A percentile compares a stretch with the other conserved stretches of the same genome.
Evolutionary conservation across 2,113 vertebrate species (phyloP).

Genomic region (Dermatemys mawii): DNA sequence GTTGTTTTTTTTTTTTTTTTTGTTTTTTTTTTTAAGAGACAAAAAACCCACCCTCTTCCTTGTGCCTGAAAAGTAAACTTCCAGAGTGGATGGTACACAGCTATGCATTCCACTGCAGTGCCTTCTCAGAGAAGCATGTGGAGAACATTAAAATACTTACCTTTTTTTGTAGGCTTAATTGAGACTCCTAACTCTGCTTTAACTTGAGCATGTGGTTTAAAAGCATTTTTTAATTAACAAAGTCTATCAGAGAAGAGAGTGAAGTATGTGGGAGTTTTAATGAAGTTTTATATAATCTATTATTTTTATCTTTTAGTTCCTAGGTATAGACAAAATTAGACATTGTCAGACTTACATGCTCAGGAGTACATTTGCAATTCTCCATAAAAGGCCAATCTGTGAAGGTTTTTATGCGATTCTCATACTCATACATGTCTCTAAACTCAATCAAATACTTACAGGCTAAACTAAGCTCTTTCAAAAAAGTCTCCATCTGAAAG

Average conservation of each 20-base stretch:
- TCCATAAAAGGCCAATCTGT: conserved; percentile 83
- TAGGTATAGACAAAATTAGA: neutral
- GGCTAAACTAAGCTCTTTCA: neutral
- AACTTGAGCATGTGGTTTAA: neutral
- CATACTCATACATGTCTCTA: conserved; percentile 80
- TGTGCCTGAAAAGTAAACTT: neutral
- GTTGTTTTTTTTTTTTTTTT: too few relatives aligned
- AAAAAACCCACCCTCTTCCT: neutral
- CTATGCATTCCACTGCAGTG: rapidly evolving
- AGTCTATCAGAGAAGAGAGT: neutral
- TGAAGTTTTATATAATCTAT: neutral
- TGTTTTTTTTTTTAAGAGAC: too few relatives aligned
- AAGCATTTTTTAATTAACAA: neutral
- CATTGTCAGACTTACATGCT: conserved; percentile 75
- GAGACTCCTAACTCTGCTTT: neutral
- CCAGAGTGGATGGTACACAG: neutral
- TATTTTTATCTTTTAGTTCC: neutral
- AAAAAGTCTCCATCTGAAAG: neutral
- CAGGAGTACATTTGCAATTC: conserved; percentile 83
- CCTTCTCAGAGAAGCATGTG: neutral
- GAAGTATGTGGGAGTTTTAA: neutral
- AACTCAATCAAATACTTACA: conserved; percentile 49
- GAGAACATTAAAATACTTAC: neutral
- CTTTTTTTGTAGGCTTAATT: rapidly evolving
- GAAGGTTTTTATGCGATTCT: conserved; percentile 79